phyloP scores from a whole-genome alignment of 2,113 vertebrate species.

The Diglossa brunneiventris region DNA sequence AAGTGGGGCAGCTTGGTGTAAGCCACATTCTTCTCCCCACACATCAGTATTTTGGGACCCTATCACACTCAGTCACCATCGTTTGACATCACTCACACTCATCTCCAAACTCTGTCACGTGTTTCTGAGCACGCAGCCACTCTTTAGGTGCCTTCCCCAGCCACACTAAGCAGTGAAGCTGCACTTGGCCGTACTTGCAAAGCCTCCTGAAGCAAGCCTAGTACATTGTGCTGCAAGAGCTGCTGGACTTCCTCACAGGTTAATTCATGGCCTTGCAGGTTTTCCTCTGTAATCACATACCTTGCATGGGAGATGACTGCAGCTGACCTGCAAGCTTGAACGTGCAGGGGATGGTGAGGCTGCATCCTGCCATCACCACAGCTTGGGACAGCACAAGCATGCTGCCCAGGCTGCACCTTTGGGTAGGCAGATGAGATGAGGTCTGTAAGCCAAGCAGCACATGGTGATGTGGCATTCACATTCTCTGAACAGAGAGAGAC shows the following conservation, averaged over 20 bases:
- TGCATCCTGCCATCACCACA: background rate
- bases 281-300: background rate
- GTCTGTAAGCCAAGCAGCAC: background rate
- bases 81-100: fast-evolving
- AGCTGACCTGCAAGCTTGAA: background rate
- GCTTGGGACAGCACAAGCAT: background rate
- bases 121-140: background rate
- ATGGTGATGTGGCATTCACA: too few species aligned
- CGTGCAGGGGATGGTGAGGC: background rate
- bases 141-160: background rate
- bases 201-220: background rate
- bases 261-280: background rate
- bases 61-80: background rate
- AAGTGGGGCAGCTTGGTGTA: background rate
- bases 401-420: background rate
- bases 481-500: too few species aligned
- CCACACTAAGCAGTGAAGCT: background rate
- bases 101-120: background rate
- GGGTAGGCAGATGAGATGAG: background rate
- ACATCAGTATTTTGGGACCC: background rate
- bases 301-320: background rate
- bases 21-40: background rate
- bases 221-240: background rate
- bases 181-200: fast-evolving
- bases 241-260: background rate